phyloP scores from a whole-genome alignment of 2,113 vertebrate species.

The Bostrychus sinensis region DNA sequence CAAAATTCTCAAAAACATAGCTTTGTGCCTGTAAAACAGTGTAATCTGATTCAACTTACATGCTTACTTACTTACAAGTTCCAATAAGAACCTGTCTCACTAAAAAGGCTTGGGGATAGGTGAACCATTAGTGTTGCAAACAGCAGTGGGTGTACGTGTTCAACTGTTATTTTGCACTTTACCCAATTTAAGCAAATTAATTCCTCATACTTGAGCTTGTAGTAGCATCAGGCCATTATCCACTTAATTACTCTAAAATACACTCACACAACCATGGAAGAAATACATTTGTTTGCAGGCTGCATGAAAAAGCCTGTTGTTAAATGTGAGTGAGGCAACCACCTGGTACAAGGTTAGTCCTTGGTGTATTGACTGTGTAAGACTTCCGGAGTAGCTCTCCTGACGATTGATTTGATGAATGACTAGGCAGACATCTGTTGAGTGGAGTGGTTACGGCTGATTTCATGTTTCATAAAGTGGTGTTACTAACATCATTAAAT shows the following conservation, averaged over 20 bases:
- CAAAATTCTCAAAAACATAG: too few species aligned
- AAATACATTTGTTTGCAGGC: background rate
- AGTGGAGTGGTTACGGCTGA: conserved; percentile 22
- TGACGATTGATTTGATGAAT: conserved; percentile 42
- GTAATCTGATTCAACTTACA: background rate
- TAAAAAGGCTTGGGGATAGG: background rate
- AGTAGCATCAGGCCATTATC: conserved; percentile 22
- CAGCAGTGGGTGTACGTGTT: conserved; percentile 3
- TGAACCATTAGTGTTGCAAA: conserved; percentile 4
- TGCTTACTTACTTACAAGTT: too few species aligned
- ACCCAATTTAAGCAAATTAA: conserved; percentile 23
- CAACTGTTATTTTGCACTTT: conserved; percentile 37
- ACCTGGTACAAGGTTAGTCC: conserved; percentile 13
- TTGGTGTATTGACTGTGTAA: conserved; percentile 34
- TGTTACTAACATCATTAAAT: conserved; percentile 5
- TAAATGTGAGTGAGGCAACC: conserved; percentile 7
- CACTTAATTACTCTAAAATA: conserved; percentile 19
- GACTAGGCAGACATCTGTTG: conserved; percentile 32
- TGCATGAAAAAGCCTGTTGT: background rate
- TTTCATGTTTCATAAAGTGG: conserved; percentile 9
- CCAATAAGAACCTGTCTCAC: background rate
- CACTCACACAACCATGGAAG: conserved; percentile 2
- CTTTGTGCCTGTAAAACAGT: background rate
- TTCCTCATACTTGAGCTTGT: conserved; percentile 24
- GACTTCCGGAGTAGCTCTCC: conserved; percentile 32